Percentiles rank a stretch among this genome's conserved stretches.
These are phyloP conservation scores for Zaprionus ornatus DNA, from an alignment of 1,140 invertebrate species.

Conservation along the genomic window DNA sequence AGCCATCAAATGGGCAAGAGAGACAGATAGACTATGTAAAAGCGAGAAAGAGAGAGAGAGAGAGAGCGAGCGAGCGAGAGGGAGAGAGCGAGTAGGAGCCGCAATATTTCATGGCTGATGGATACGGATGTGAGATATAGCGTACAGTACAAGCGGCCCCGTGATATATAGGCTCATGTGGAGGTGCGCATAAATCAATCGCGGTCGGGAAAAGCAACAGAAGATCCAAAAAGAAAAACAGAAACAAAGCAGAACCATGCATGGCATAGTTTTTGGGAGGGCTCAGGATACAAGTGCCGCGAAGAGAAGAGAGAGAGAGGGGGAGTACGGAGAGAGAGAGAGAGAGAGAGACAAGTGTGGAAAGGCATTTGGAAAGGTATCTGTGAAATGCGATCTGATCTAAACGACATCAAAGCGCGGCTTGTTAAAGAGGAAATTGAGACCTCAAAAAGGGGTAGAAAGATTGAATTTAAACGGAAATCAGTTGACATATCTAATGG, in stretches of 20 bases:
- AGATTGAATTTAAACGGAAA: neutral
- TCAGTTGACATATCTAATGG: neutral
- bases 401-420: constrained; percentile 29
- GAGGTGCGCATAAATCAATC: constrained; percentile 71
- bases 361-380: constrained; percentile 12
- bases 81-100: constrained; percentile 24
- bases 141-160: constrained; percentile 32
- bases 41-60: neutral
- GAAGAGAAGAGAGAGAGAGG: neutral
- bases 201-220: constrained; percentile 9
- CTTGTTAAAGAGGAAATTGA: constrained; percentile 7
- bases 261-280: constrained; percentile 27
- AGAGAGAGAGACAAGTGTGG: constrained; percentile 4
- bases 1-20: constrained; percentile 32
- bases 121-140: constrained; percentile 63
- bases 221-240: constrained; percentile 14
- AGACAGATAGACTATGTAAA: neutral
- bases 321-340: neutral
- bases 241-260: constrained; percentile 9
- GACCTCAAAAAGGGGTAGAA: neutral
- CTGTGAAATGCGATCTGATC: constrained; percentile 21
- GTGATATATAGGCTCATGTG: constrained; percentile 73
- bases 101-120: constrained; percentile 78
- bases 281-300: constrained; percentile 32
- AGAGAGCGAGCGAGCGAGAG: too few species aligned